Conservation (phyloP, 2,888 invertebrate species). For the Sinohyriopsis cumingii region DNA sequence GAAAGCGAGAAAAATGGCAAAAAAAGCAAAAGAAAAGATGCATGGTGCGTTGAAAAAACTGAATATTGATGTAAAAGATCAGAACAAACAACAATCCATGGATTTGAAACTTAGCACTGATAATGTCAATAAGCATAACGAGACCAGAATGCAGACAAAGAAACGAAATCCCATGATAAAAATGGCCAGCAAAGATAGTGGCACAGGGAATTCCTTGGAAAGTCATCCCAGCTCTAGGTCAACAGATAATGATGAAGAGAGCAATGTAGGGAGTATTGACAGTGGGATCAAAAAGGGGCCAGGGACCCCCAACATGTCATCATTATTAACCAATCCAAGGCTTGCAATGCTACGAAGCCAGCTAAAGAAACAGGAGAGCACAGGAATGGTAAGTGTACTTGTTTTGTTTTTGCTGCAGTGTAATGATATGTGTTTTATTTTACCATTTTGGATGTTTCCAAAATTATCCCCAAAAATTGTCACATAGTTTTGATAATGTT, state of each 20-base stretch:
- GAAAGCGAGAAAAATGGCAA: slow-evolving; percentile 38
- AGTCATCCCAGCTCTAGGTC: slow-evolving; percentile 48
- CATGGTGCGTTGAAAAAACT: slow-evolving; percentile 30
- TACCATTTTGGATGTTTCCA: too few species aligned
- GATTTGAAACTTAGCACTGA: too few species aligned
- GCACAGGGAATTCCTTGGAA: slow-evolving; percentile 51
- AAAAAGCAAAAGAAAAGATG: slow-evolving; percentile 20
- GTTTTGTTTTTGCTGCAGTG: too few species aligned
- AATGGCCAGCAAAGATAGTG: slow-evolving; percentile 57
- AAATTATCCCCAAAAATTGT: too few species aligned
- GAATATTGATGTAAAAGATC: slow-evolving; percentile 16
- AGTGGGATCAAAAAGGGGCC: slow-evolving; percentile 21
- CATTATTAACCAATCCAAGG: background rate
- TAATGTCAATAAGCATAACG: too few species aligned
- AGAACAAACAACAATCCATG: background rate
- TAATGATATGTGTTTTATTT: too few species aligned
- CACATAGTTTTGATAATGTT: too few species aligned
- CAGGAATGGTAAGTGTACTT: slow-evolving; percentile 45
- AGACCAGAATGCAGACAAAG: too few species aligned
- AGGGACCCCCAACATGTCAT: slow-evolving; percentile 3
- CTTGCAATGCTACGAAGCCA: slow-evolving; percentile 30
- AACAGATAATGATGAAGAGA: slow-evolving; percentile 41
- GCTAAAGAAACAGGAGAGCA: slow-evolving; percentile 49
- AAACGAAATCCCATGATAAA: slow-evolving; percentile 55
- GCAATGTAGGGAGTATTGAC: slow-evolving; percentile 28